Percentiles rank a stretch among this genome's conserved stretches.
phyloP scores from a whole-genome alignment of 2,888 invertebrate species.

The Tipula confusa region DNA sequence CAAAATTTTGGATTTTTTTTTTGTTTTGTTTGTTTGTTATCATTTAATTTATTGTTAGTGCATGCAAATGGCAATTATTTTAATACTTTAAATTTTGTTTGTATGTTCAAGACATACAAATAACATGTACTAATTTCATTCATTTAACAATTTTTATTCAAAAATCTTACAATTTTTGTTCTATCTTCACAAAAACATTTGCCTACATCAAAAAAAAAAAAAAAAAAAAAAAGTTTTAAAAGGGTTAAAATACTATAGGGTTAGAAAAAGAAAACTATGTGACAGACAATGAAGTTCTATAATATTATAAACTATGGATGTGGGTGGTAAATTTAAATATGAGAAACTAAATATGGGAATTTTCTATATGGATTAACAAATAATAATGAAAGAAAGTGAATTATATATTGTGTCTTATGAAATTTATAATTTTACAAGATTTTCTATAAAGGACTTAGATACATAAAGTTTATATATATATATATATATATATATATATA shows the following conservation, averaged over 20 bases:
- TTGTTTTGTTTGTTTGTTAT: neutral
- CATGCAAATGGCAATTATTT: constrained; percentile 12
- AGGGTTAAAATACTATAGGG: neutral
- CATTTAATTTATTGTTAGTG: neutral
- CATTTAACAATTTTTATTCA: neutral
- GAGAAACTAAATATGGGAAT: too few species aligned
- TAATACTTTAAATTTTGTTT: neutral
- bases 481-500: too few species aligned
- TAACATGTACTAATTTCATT: neutral
- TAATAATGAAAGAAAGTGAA: too few species aligned
- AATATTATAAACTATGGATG: neutral
- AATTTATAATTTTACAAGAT: too few species aligned
- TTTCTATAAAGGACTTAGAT: too few species aligned
- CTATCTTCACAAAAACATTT: neutral
- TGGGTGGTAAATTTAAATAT: too few species aligned
- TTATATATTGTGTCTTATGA: too few species aligned
- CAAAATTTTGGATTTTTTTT: too few species aligned
- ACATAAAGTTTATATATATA: too few species aligned
- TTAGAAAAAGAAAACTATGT: neutral
- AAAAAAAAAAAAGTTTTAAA: neutral
- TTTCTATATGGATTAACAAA: too few species aligned
- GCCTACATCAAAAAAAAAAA: neutral
- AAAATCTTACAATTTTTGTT: neutral
- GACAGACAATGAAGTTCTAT: neutral
- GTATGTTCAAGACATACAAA: neutral